A percentile compares a stretch with the other conserved stretches of the same genome.
Evolutionary conservation across 2,888 invertebrate genomes (phyloP).

Genomic region (Adelphocoris suturalis): DNA sequence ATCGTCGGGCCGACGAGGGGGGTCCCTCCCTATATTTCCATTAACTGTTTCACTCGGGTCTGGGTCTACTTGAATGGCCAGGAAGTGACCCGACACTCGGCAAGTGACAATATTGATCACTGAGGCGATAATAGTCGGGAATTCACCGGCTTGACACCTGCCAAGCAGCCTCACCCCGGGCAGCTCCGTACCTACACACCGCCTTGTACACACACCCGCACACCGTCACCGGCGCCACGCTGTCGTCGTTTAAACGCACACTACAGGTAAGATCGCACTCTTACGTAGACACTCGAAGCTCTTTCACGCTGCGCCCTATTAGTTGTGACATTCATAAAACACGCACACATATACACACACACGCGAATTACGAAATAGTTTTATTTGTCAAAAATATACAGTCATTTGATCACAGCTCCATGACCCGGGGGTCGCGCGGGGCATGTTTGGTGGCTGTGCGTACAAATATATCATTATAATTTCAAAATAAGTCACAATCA

Average conservation of each 20-base stretch:
- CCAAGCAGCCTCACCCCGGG: slow-evolving; percentile 6
- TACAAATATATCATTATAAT: too few relatives aligned
- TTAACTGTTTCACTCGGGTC: slow-evolving; percentile 22
- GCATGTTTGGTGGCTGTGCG: too few relatives aligned
- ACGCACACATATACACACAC: too few relatives aligned
- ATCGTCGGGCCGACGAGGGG: not conserved
- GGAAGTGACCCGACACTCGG: slow-evolving; percentile 39
- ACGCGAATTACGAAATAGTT: too few relatives aligned
- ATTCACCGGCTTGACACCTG: slow-evolving; percentile 29
- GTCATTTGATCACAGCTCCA: too few relatives aligned
- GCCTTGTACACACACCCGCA: not conserved
- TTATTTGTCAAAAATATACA: too few relatives aligned
- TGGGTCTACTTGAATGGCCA: slow-evolving; percentile 33
- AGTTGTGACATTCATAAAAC: not conserved
- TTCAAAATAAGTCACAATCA: too few relatives aligned
- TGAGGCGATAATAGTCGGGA: slow-evolving; percentile 35
- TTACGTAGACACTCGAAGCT: not conserved
- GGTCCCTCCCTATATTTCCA: slow-evolving; percentile 17
- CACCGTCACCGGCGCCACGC: too few relatives aligned
- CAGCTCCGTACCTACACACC: not conserved
- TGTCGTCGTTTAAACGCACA: not conserved
- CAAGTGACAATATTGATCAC: slow-evolving; percentile 36
- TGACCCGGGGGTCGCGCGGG: too few relatives aligned
- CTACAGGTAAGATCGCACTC: not conserved
- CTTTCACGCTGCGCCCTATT: not conserved